phyloP scores from a whole-genome alignment of 2,113 vertebrate species.

The Blennius ocellaris region DNA sequence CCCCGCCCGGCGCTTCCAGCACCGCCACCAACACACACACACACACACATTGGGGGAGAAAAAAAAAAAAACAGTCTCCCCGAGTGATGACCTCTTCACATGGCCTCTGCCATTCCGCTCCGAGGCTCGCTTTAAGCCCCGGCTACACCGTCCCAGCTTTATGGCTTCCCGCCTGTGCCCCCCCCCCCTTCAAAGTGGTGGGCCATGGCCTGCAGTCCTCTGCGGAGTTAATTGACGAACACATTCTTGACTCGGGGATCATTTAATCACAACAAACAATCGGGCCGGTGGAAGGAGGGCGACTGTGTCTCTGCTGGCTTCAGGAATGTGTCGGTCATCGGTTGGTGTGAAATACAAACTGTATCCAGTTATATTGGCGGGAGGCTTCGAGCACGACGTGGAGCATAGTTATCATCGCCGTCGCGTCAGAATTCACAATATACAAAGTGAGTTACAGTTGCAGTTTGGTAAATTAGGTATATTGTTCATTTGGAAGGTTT shows the following conservation, averaged over 20 bases:
- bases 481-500: no score
- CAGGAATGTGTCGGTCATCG: constrained; percentile 37
- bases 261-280: constrained; percentile 72
- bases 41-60: no score
- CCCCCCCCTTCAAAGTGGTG: constrained; percentile 43
- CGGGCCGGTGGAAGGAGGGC: constrained; percentile 30
- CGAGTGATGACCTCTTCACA: constrained; percentile 73
- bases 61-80: constrained; percentile 43
- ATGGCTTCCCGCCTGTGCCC: constrained; percentile 55
- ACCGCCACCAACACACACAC: constrained; percentile 27
- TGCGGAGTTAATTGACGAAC: constrained; percentile 63
- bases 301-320: constrained; percentile 33
- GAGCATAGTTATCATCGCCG: no score
- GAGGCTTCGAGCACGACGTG: no score
- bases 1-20: background rate
- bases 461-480: no score
- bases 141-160: constrained; percentile 55
- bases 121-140: constrained; percentile 62
- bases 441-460: no score
- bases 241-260: constrained; percentile 59
- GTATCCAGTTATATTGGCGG: no score
- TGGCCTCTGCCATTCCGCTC: constrained; percentile 75
- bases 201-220: constrained; percentile 62
- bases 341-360: background rate
- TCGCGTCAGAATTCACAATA: no score